These are phyloP conservation scores for Pedicia rivosa DNA, from an alignment of 2,888 invertebrate species.

Conservation along the genomic window DNA sequence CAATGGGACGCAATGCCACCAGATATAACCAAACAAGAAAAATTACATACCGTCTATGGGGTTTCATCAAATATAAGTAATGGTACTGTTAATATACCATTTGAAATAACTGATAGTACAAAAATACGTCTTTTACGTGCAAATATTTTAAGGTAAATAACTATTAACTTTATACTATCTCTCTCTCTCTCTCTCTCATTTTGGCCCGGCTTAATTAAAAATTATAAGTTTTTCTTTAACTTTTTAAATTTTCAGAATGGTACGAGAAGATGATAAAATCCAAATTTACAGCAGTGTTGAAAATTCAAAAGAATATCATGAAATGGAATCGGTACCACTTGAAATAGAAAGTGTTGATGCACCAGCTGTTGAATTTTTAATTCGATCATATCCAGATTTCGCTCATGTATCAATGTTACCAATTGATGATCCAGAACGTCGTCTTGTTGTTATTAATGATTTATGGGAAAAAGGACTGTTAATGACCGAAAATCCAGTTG, in stretches of 20 bases:
- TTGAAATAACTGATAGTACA: conserved; percentile 32
- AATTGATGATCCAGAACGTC: conserved; percentile 41
- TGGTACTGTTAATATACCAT: conserved; percentile 25
- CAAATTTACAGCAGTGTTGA: conserved; percentile 68
- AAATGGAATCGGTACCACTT: conserved; percentile 57
- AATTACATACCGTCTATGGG: conserved; percentile 49
- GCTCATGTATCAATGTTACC: conserved; percentile 56
- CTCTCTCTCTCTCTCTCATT: no score
- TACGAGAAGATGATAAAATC: conserved; percentile 42
- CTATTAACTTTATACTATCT: no score
- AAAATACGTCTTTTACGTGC: conserved; percentile 41
- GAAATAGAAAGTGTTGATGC: conserved; percentile 54
- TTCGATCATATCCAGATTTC: conserved; percentile 62
- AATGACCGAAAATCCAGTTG: conserved; percentile 35
- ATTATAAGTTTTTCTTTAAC: no score
- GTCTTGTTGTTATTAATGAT: conserved; percentile 48
- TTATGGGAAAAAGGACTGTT: conserved; percentile 74
- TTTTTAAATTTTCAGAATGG: no score
- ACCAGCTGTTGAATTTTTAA: conserved; percentile 51
- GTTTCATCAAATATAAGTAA: conserved; percentile 52
- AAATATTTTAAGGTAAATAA: conserved; percentile 34
- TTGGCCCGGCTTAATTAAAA: no score
- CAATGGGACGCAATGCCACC: conserved; percentile 84
- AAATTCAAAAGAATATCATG: conserved; percentile 75
- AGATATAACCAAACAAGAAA: conserved; percentile 47